Conservation (phyloP, 2,888 invertebrate species). For the Diabrotica balteata region DNA sequence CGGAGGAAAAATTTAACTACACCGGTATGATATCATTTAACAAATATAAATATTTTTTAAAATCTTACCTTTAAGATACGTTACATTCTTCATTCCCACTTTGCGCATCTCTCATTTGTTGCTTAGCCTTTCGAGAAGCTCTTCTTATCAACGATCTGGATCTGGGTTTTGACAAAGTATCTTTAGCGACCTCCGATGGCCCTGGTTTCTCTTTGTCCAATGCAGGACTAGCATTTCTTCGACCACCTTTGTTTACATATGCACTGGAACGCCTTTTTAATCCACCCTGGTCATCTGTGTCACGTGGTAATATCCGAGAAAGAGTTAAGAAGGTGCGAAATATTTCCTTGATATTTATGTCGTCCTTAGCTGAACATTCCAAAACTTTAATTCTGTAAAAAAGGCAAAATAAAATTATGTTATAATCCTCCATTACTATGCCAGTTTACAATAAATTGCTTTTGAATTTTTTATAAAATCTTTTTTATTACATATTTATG, state of each 20-base stretch:
- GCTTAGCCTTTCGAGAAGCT: conserved; percentile 80
- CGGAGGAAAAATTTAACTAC: too few relatives aligned
- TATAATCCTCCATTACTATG: background rate
- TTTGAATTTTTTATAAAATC: too few relatives aligned
- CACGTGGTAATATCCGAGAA: conserved; percentile 73
- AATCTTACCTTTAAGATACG: conserved; percentile 66
- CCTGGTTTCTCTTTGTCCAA: conserved; percentile 53
- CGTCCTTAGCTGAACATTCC: conserved; percentile 82
- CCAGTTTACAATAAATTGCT: too few relatives aligned
- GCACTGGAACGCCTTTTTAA: conserved; percentile 79
- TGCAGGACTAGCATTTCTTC: conserved; percentile 59
- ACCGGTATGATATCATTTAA: too few relatives aligned
- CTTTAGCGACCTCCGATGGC: conserved; percentile 46
- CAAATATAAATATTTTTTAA: background rate
- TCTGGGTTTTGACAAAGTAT: conserved; percentile 54
- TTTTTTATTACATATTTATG: too few relatives aligned
- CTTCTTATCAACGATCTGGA: conserved; percentile 75
- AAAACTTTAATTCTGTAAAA: conserved; percentile 73
- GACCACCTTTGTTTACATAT: conserved; percentile 66
- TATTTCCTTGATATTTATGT: conserved; percentile 79
- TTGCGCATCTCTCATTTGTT: conserved; percentile 77
- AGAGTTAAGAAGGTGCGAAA: conserved; percentile 81
- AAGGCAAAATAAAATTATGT: conserved; percentile 17
- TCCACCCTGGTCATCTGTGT: conserved; percentile 66
- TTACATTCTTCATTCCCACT: conserved; percentile 67